Base-by-base conservation (phyloP, 1,140 invertebrate genomes). In the Chionoecetes opilio region DNA sequence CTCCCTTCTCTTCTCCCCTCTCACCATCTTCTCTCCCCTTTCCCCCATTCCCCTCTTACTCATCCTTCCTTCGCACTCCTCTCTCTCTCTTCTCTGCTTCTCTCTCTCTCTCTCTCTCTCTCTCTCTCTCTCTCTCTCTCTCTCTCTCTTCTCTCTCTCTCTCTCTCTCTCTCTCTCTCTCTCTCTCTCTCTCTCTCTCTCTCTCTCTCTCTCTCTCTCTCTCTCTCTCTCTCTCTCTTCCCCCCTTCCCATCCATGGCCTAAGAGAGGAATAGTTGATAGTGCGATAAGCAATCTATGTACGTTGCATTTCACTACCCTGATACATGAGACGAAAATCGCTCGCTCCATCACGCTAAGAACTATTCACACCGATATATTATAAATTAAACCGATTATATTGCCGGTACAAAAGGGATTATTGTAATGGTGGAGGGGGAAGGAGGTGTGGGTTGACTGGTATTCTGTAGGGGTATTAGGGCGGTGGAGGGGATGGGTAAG, bases 301-400 rank as follows among this genome's bases (percentile, higher is more conserved):
- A 75, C 63, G 63, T 26, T 75, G 21, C 63, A 75, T 26, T 75
- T 75, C 63, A 21, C 63, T 75, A 75, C n/a, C 63, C 63, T 75
- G 63, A 75, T 75, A 75, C 63, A 75, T 26, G 63, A 75, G 63
- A 75, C 63, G 63, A 75, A 75, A 75, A 75, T 75, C 63, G 63
- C 63, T 26, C 21, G 21, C n/a, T 75, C 26, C 2, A 75, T 75
- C 63, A 75, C 63, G 63, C 5, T n/a, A 75, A 75, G 63, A 26
- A 75, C 63, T 75, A 26, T 75, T 75, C 63, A 75, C 63, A 75
- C 63, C 63, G 63, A 75, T 75, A 75, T 75, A 75, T 75, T 75
- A 75, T 75, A 75, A 75, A 75, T 75, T 75, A 75, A 75, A 75
- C 63, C 63, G 63, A 75, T 75, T 75, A 75, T 75, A 75, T 75